Evolutionary conservation across 2,797 vertebrate species (phyloP).

Genomic region (Pithecia hirsuta): DNA sequence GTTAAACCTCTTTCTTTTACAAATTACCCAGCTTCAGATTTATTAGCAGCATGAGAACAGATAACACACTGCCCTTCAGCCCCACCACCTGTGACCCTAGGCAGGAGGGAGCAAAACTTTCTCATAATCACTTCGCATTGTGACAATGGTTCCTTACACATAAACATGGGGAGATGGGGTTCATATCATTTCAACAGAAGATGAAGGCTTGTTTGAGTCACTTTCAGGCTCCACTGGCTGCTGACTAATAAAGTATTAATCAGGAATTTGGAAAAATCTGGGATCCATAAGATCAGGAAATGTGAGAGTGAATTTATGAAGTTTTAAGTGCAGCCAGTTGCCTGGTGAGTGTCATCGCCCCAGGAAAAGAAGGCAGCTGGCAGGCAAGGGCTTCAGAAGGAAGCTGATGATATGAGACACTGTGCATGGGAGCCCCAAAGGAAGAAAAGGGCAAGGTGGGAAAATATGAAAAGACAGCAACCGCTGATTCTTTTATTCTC

Average conservation of each 20-base stretch:
- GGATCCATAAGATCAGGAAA: fast-evolving
- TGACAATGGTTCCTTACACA: too few relatives aligned
- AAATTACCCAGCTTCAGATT: neutral
- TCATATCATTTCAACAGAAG: too few relatives aligned
- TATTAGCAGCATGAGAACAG: neutral
- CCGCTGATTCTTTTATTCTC: neutral
- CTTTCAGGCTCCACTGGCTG: neutral
- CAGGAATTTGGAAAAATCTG: neutral
- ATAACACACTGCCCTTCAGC: fast-evolving
- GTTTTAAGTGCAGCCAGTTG: neutral
- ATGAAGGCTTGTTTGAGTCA: neutral
- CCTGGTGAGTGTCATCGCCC: fast-evolving
- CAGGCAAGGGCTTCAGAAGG: neutral
- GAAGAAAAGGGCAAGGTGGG: neutral
- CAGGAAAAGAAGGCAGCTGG: fast-evolving
- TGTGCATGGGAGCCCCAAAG: fast-evolving
- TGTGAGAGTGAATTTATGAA: fast-evolving
- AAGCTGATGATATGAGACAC: fast-evolving
- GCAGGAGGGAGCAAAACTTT: fast-evolving
- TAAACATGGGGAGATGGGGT: fast-evolving
- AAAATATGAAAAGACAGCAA: fast-evolving
- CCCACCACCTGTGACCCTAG: too few relatives aligned
- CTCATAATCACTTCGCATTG: fast-evolving
- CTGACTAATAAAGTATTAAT: fast-evolving
- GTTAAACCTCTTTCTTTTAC: neutral